These are phyloP conservation scores for Gobiocypris rarus DNA, from an alignment of 2,113 vertebrate species.

Conservation along the genomic window DNA sequence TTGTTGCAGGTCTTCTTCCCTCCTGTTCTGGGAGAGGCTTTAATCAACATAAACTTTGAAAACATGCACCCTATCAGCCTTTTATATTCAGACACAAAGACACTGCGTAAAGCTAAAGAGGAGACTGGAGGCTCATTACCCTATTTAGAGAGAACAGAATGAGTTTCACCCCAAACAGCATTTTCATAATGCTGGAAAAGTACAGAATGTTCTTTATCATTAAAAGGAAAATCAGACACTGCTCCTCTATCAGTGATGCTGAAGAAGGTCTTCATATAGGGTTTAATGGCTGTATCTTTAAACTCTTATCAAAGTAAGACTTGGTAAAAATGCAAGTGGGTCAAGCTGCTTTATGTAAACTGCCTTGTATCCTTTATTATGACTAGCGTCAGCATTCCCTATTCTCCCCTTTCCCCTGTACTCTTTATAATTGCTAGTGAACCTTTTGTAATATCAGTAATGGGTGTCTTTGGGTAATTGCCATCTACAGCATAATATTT, in stretches of 20 bases:
- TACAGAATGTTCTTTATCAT: constrained; percentile 1
- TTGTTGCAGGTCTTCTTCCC: not conserved
- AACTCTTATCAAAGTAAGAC: not conserved
- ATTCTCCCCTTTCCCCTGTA: not conserved
- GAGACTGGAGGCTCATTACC: constrained; percentile 14
- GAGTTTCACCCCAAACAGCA: not conserved
- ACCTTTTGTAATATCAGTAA: not conserved
- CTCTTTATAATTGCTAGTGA: not conserved
- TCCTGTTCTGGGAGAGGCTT: not conserved
- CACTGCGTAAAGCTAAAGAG: not conserved
- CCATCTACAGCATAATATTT: not conserved
- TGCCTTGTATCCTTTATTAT: not conserved
- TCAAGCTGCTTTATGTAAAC: not conserved
- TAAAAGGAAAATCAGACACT: not conserved
- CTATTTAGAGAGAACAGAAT: not conserved
- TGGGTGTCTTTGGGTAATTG: not conserved
- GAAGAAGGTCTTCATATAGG: not conserved
- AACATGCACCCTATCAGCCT: not conserved
- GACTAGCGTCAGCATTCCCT: not conserved
- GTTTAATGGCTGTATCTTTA: constrained; percentile 8
- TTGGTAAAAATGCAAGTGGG: not conserved
- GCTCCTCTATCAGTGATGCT: constrained; percentile 4
- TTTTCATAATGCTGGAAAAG: constrained; percentile 21
- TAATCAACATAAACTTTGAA: constrained; percentile 5
- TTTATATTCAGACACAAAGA: constrained; percentile 18